Conservation (phyloP, 64 coral and sea anemone genomes). For the Pocillopora verrucosa region DNA sequence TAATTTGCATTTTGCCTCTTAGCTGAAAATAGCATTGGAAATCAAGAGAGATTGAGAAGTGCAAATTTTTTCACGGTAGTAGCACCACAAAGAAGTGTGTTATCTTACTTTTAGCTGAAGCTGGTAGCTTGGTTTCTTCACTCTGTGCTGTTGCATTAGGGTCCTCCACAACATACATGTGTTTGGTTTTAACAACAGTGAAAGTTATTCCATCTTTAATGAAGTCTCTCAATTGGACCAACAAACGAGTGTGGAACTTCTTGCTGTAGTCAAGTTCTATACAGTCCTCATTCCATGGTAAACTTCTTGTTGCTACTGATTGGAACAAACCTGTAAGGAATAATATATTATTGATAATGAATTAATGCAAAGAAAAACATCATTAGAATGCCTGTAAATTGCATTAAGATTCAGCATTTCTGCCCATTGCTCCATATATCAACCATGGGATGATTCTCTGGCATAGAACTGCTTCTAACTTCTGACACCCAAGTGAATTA, state of each 20-base stretch:
- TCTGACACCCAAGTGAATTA: no score
- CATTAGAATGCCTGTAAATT: no score
- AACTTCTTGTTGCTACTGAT: constrained; percentile 48
- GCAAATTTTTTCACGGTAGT: background rate
- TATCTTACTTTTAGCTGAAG: constrained; percentile 61
- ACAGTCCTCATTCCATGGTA: constrained; percentile 76
- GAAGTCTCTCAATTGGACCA: constrained; percentile 73
- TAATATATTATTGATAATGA: background rate
- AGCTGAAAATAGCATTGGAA: no score
- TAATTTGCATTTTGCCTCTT: no score
- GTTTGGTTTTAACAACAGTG: constrained; percentile 78
- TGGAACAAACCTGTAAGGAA: constrained; percentile 32
- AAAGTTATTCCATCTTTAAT: constrained; percentile 82
- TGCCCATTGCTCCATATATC: no score
- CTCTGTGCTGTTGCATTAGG: constrained; percentile 51
- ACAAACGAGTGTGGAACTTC: constrained; percentile 60
- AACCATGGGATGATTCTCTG: no score
- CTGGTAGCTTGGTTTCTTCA: constrained; percentile 14
- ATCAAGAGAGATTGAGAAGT: background rate
- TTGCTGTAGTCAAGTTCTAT: constrained; percentile 78
- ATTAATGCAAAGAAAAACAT: background rate
- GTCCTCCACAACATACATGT: constrained; percentile 89
- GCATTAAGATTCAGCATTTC: no score
- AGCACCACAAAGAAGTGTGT: background rate
- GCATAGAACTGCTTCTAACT: no score